Base-by-base conservation (phyloP, 2,113 vertebrate genomes). In the Megaceryle torquata region DNA sequence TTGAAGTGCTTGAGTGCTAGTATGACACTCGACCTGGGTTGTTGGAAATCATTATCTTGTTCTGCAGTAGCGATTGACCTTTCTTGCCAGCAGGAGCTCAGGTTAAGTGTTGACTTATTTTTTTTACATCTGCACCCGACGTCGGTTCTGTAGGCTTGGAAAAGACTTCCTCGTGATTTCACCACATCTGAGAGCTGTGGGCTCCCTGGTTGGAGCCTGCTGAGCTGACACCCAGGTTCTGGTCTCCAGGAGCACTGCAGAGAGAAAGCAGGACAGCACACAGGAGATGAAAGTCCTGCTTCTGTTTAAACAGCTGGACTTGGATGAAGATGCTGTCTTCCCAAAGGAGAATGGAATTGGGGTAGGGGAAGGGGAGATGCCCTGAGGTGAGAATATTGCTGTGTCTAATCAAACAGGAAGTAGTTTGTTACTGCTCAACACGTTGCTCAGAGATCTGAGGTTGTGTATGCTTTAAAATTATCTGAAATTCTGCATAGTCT, bases 321-420 rank as follows among this genome's bases (percentile, higher is more conserved):
- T 54, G 60, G 37, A 48, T 72, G 48, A 72, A 71, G 88, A 69
- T 68, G 35, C 50, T 69, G 1, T 72, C 82, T 79, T 71, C 53
- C 29, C 21, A 7, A 43, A 85, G 48, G 35, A 19, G 65, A 88
- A 92, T 44, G 31, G 90, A 31, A 69, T 33, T 69, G 76, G 63
- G 53, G 28, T n/a, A 43, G 31, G 67, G 88, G 26, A 80, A 91
- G 83, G 72, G 64, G 69, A 90, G 68, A 54, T 63, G 28, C 76
- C 72, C 29, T 0, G 0, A 88, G 88, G 68, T 81, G 20, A 88
- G 46, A 93, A 74, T 90, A 77, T 80, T 86, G 80, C 91, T 83
- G 46, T 37, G 63, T 43, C 68, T 95, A 81, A 83, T 81, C 86
- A 90, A 96, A 82, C 67, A 86, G 91, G 92, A 96, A 90, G 51